Base-by-base conservation (phyloP, 2,797 vertebrate genomes). In the Enteromius mattozi region DNA sequence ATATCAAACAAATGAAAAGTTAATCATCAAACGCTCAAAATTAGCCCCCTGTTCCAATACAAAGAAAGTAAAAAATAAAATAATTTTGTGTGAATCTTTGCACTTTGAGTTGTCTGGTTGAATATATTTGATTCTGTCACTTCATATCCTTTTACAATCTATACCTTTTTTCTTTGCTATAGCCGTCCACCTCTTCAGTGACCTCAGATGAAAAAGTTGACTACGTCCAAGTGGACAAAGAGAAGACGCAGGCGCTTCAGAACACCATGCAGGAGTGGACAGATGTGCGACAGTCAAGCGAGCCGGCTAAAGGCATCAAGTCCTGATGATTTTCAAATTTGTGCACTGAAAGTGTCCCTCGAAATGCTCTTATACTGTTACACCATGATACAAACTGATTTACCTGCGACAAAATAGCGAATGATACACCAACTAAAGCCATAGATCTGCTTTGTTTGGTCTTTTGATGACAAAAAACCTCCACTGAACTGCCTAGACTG, bases 181-280 rank as follows among this genome's bases (percentile, higher is more conserved):
- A 99, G 98, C 98, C 98, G 37, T 99, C 98, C 87, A 99, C 98
- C 0, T 99, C 98, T 0, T 99, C 98, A 0, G 96, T 97, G 27
- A 96, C 97, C 68, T 99, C 98, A 0, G 98, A 99, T 0, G 98
- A 99, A 93, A 99, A 99, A 92, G 98, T 99, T 78, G 98, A 99
- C 91, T 99, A 99, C 0, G 98, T 99, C 59, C 98, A 99, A 85
- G 98, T 99, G 75, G 98, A 99, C 93, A 99, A 98, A 88, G 97
- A 99, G 93, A 99, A 98, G 96, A 99, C 98, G 0, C 97, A 98
- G 89, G 98, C 98, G 0, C 94, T 99, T 91, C 98, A 99, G 91
- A 99, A 93, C 94, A 99, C 98, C 90, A 99, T 99, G 98, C 98
- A 98, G 93, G 98, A 99, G 93, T 99, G 98, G 98, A 99, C 98